phyloP scores from a whole-genome alignment of 2,113 vertebrate species.

The Oenanthe oenanthe region DNA sequence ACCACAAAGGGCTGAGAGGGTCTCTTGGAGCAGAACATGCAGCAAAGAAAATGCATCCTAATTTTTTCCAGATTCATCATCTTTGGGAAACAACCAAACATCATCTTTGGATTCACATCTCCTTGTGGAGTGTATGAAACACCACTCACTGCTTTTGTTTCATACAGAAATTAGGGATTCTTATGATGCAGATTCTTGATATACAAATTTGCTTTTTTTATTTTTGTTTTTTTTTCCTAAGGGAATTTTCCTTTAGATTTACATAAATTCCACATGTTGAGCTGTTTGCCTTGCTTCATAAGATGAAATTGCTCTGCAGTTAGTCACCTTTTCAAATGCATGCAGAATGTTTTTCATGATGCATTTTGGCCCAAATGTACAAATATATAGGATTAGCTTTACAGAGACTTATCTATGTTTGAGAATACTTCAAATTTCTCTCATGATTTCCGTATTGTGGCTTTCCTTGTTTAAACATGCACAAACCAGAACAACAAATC shows the following conservation, averaged over 20 bases:
- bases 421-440: background rate
- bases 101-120: background rate
- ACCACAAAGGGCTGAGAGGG: background rate
- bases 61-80: background rate
- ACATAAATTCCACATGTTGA: background rate
- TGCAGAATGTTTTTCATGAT: background rate
- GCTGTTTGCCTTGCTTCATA: background rate
- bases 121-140: background rate
- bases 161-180: background rate
- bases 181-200: background rate
- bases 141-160: background rate
- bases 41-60: background rate
- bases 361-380: background rate
- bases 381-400: background rate
- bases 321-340: background rate
- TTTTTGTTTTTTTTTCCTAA: background rate
- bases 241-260: background rate
- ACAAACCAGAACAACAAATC: background rate
- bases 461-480: background rate
- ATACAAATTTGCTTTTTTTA: background rate
- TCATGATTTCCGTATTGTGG: background rate
- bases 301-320: background rate
- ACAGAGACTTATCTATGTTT: background rate
- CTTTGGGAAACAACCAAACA: background rate
- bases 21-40: background rate